These are phyloP conservation scores for Nomada fabriciana DNA, from an alignment of 2,888 invertebrate species.

Conservation along the genomic window DNA sequence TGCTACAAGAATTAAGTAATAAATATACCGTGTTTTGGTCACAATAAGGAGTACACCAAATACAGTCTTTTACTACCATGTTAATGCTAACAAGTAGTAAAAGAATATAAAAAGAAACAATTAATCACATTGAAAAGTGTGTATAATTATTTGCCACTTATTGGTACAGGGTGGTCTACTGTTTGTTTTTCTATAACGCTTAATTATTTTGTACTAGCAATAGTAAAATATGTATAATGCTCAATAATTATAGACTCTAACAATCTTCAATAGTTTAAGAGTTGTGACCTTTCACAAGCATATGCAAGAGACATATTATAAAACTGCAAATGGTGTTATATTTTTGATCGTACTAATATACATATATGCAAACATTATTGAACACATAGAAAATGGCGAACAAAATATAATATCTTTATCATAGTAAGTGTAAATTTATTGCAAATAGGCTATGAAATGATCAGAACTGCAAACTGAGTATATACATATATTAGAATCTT, in stretches of 20 bases:
- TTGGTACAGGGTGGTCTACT: conserved; percentile 58
- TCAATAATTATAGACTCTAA: background rate
- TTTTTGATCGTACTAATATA: conserved; percentile 29
- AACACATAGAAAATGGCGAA: background rate
- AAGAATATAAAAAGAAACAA: conserved; percentile 22
- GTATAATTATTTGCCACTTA: conserved; percentile 33
- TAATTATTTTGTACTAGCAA: conserved; percentile 15
- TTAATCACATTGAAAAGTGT: conserved; percentile 16
- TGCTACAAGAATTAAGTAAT: conserved; percentile 27
- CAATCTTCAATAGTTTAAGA: background rate
- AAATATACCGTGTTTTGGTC: conserved; percentile 10
- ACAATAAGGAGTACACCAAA: conserved; percentile 42
- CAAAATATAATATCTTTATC: conserved; percentile 4
- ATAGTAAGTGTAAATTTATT: conserved; percentile 2
- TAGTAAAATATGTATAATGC: background rate
- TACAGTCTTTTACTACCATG: conserved; percentile 25
- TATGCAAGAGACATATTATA: background rate
- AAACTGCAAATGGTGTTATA: conserved; percentile 41
- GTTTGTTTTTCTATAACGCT: background rate
- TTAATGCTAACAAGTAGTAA: conserved; percentile 22
- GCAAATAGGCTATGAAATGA: conserved; percentile 3
- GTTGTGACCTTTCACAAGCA: too few species aligned
- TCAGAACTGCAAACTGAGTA: conserved; percentile 7
- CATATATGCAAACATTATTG: background rate
- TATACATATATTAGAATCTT: background rate